phyloP scores from a whole-genome alignment of 2,113 vertebrate genomes.

The Laticauda laticaudata region DNA sequence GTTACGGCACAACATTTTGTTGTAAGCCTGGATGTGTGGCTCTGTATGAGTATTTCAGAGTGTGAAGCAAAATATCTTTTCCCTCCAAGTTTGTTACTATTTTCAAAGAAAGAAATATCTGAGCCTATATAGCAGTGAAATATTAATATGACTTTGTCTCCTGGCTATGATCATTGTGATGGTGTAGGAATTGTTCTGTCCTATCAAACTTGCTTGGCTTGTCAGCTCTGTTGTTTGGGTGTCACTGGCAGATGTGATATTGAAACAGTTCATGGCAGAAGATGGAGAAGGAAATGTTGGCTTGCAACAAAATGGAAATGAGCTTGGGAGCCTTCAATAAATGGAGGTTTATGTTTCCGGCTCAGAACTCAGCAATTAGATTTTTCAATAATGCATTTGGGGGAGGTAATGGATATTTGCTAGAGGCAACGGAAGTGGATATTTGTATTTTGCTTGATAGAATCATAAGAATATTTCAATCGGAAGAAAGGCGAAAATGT shows the following conservation, averaged over 20 bases:
- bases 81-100: constrained; percentile 35
- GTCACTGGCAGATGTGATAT: constrained; percentile 60
- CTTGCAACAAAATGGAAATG: constrained; percentile 54
- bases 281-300: constrained; percentile 47
- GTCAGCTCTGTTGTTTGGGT: constrained; percentile 63
- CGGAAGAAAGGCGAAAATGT: not conserved
- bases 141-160: constrained; percentile 63
- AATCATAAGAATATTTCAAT: not conserved
- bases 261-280: constrained; percentile 45
- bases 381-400: constrained; percentile 4
- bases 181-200: constrained; percentile 62
- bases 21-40: not conserved
- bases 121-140: constrained; percentile 51
- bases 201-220: constrained; percentile 63
- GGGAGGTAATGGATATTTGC: not conserved
- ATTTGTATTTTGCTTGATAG: not conserved
- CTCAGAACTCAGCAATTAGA: constrained; percentile 31
- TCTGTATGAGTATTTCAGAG: not conserved
- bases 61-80: constrained; percentile 14
- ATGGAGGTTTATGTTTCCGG: constrained; percentile 32
- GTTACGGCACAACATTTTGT: not conserved
- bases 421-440: not conserved
- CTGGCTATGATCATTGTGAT: constrained; percentile 63
- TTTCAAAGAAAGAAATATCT: constrained; percentile 41
- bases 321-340: constrained; percentile 47